Percentiles rank a stretch among this genome's conserved stretches.
phyloP scores from a whole-genome alignment of 1,140 invertebrate genomes.

The Oryctes rhinoceros region DNA sequence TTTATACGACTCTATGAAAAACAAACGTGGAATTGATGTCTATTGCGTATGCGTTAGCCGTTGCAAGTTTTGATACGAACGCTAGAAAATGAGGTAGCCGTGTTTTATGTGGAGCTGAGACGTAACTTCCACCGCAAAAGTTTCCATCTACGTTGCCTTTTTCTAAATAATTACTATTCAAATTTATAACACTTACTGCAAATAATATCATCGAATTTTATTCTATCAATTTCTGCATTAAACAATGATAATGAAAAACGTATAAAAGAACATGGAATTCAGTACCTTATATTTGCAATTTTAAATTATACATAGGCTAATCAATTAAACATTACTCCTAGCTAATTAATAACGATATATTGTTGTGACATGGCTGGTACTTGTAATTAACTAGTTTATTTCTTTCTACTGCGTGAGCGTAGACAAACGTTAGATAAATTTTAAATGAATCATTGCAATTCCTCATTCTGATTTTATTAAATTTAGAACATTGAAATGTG shows the following conservation, averaged over 20 bases:
- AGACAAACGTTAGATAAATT: constrained; percentile 28
- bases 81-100: no score
- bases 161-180: no score
- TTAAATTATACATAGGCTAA: constrained; percentile 31
- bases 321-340: constrained; percentile 18
- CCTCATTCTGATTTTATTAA: constrained; percentile 26
- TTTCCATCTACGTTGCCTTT: no score
- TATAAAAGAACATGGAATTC: not conserved
- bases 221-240: no score
- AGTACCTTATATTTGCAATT: constrained; percentile 13
- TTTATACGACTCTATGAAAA: no score
- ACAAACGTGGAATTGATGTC: no score
- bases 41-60: no score
- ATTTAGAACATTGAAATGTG: constrained; percentile 13
- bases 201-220: no score
- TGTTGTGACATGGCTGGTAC: not conserved
- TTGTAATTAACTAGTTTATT: constrained; percentile 32
- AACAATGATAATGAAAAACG: not conserved
- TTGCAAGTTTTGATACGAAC: no score
- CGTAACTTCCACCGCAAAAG: no score
- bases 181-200: no score
- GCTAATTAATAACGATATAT: constrained; percentile 21
- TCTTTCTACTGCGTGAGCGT: not conserved
- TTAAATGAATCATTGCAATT: constrained; percentile 27
- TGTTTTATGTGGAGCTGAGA: no score